These are phyloP conservation scores for Cistogaster globosa DNA, from an alignment of 2,888 invertebrate genomes.

Conservation along the genomic window DNA sequence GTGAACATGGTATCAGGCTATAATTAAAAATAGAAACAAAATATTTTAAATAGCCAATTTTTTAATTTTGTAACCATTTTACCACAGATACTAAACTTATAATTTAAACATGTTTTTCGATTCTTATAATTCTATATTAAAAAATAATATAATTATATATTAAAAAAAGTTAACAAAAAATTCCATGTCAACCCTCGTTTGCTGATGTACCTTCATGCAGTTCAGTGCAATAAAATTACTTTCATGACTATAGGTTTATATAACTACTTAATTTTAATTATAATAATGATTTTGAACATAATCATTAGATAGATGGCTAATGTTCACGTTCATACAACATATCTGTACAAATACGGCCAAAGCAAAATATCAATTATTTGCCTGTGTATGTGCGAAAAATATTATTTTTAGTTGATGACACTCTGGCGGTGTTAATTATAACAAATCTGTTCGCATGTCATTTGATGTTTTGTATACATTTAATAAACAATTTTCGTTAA, in stretches of 20 bases:
- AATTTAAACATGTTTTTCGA: too few relatives aligned
- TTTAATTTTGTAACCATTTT: too few relatives aligned
- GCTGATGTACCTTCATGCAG: constrained; percentile 2
- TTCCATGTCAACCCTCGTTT: constrained; percentile 23
- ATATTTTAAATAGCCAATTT: too few relatives aligned
- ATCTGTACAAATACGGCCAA: background rate
- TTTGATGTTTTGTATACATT: constrained; percentile 57
- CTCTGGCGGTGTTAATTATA: constrained; percentile 64
- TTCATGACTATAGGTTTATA: constrained; percentile 61
- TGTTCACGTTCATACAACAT: background rate
- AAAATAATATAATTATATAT: too few relatives aligned
- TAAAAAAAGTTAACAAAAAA: background rate
- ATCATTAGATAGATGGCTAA: constrained; percentile 54
- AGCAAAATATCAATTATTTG: constrained; percentile 14
- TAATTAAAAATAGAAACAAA: too few relatives aligned
- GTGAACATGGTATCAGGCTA: too few relatives aligned
- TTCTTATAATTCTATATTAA: too few relatives aligned
- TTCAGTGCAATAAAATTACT: constrained; percentile 57
- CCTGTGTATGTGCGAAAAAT: constrained; percentile 24
- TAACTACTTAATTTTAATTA: constrained; percentile 62
- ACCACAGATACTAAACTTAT: too few relatives aligned
- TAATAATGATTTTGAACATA: constrained; percentile 63
- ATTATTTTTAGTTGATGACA: constrained; percentile 62
- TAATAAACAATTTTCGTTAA: constrained; percentile 58
- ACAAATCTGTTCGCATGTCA: constrained; percentile 66